Base-by-base conservation (phyloP, 1,140 invertebrate genomes). In the Lordiphosa collinella region DNA sequence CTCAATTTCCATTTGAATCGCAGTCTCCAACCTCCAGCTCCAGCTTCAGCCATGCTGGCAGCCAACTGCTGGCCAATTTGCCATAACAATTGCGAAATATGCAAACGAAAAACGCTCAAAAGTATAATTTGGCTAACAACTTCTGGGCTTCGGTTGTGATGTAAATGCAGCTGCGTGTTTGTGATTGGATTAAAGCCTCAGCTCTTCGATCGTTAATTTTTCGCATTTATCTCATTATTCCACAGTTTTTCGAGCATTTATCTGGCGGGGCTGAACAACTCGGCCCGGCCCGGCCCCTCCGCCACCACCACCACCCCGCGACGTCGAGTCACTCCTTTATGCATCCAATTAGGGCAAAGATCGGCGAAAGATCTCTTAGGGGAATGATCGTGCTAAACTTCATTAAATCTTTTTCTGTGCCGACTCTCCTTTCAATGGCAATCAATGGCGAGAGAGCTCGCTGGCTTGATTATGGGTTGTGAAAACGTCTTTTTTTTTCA, bases 191-290 rank as follows among this genome's bases (percentile, higher is more conserved):
- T 84, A 84, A 84, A 73, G 43, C 36, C 55, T 48, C 47, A 46
- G 12, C 38, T 52, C 59, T 55, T 57, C 53, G 69, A 68, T 80
- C 57, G 80, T 75, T 85, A 85, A 85, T 85, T 85, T 85, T 85
- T 85, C 80, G 80, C 80, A 75, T 85, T 85, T 85, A 85, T 85
- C 80, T 85, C 80, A 85, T 86, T 85, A 85, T 85, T 86, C 80
- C 75, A 82, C 82, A 85, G 79, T 75, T 86, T 85, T 86, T 59
- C 41, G 63, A 82, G 67, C 82, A 80, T 85, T 85, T 85, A 85
- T 76, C 75, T 80, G 80, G 72, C 8, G 54, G 57, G 59, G 62
- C 58, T 11, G 64, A 62, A 50, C 55, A 32, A 32, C 41, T 46
- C 41, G 29, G 11, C 18, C 18, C 34, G n/a, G n/a, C n/a, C n/a